These are phyloP conservation scores for Sapajus apella DNA, from an alignment of 2,113 vertebrate genomes.

Conservation along the genomic window DNA sequence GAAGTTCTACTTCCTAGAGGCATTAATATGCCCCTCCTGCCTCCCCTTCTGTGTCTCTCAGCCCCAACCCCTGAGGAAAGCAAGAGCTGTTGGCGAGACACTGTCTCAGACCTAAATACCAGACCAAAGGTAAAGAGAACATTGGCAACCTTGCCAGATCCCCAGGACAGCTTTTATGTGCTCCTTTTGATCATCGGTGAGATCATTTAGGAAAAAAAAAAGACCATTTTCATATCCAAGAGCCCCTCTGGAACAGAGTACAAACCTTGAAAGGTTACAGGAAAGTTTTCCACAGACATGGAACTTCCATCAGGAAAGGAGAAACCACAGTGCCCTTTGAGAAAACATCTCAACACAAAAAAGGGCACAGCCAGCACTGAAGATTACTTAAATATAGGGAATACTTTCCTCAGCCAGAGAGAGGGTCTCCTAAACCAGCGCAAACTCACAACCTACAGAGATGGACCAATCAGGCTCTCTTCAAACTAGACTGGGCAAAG, in stretches of 20 bases:
- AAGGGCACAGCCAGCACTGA: not conserved
- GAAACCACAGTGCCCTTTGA: slow-evolving; percentile 10
- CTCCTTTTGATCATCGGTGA: slow-evolving; percentile 58
- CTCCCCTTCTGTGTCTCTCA: not conserved
- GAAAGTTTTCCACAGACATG: slow-evolving; percentile 23
- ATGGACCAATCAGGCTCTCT: not conserved
- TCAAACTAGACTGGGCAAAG: not conserved
- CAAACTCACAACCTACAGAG: not conserved
- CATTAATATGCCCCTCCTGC: not conserved
- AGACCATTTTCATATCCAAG: not conserved
- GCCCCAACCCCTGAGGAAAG: not conserved
- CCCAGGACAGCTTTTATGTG: not conserved
- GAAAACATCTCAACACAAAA: slow-evolving; percentile 10
- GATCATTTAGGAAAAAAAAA: slow-evolving; percentile 33
- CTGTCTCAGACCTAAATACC: slow-evolving; percentile 30
- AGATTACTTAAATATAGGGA: not conserved
- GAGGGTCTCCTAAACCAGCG: not conserved
- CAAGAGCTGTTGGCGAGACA: slow-evolving; percentile 43
- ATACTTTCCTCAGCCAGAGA: not conserved
- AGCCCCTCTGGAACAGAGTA: not conserved
- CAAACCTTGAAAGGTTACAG: slow-evolving; percentile 49
- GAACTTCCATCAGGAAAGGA: not conserved
- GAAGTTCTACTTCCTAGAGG: not conserved
- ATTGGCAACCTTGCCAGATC: not conserved
- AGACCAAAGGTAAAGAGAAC: slow-evolving; percentile 52